Percentiles rank a stretch among this genome's conserved stretches.
These are phyloP conservation scores for Seira musarum DNA, from an alignment of 2,888 invertebrate genomes.

Conservation along the genomic window DNA sequence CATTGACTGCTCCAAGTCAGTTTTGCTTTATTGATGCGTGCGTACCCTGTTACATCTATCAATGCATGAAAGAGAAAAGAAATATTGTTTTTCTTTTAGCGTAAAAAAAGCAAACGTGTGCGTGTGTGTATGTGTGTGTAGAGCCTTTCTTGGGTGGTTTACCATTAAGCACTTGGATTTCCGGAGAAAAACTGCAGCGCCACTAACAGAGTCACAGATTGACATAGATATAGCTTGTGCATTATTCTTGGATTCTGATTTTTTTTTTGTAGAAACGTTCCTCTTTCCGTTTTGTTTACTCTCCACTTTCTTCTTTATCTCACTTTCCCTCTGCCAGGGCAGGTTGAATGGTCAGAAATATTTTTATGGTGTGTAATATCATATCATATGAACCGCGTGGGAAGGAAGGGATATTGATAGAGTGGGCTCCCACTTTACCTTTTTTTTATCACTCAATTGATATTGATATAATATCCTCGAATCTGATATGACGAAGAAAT, in stretches of 20 bases:
- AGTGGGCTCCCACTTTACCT: neutral
- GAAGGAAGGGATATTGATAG: neutral
- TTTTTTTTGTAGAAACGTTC: constrained; percentile 20
- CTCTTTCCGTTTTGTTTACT: constrained; percentile 5
- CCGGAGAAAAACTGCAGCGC: constrained; percentile 18
- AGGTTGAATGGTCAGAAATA: neutral
- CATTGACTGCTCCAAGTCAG: constrained; percentile 44
- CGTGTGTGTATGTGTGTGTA: too few species aligned
- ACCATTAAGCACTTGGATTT: constrained; percentile 24
- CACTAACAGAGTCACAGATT: constrained; percentile 33
- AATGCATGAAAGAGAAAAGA: neutral
- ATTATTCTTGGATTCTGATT: constrained; percentile 46
- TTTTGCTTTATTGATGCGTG: constrained; percentile 45
- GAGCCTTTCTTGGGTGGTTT: constrained; percentile 16
- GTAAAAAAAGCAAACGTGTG: too few species aligned
- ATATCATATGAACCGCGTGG: neutral
- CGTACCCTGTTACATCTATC: constrained; percentile 10
- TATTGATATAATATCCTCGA: too few species aligned
- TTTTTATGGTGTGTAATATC: neutral
- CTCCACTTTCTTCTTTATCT: neutral
- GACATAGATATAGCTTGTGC: constrained; percentile 51
- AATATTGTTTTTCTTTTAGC: neutral
- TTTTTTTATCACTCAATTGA: neutral
- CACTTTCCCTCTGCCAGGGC: neutral
- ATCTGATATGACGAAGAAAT: neutral